phyloP scores from a whole-genome alignment of 2,888 invertebrate genomes.

The Epinotia brunnichana region DNA sequence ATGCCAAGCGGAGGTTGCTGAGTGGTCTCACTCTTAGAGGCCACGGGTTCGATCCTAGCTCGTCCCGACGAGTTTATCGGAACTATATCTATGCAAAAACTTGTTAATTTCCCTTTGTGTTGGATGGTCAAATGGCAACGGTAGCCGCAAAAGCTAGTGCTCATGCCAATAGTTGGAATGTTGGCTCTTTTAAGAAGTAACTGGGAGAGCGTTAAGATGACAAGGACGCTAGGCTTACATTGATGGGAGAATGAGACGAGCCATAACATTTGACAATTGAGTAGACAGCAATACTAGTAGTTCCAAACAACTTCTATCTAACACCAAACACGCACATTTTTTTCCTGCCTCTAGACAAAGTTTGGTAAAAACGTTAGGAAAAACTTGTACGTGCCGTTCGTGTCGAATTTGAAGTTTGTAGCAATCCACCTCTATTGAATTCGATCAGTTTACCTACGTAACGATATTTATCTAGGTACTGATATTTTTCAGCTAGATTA shows the following conservation, averaged over 20 bases:
- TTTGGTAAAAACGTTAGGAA: conserved; percentile 27
- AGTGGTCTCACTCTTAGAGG: background rate
- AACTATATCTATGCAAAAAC: too few species aligned
- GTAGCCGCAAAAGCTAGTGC: too few species aligned
- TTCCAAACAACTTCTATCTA: background rate
- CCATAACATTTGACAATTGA: background rate
- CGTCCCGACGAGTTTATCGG: too few species aligned
- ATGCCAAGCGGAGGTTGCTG: background rate
- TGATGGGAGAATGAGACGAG: background rate
- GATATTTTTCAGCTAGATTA: background rate
- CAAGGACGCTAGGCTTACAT: background rate
- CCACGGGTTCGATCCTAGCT: too few species aligned
- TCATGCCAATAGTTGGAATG: too few species aligned
- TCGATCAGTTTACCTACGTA: background rate
- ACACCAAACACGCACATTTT: background rate
- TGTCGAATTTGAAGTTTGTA: conserved; percentile 16
- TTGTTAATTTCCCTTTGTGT: too few species aligned
- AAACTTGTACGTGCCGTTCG: conserved; percentile 19
- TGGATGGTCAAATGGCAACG: too few species aligned
- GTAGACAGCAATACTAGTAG: background rate
- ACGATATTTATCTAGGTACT: background rate
- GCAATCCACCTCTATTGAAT: background rate
- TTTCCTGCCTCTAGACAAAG: background rate
- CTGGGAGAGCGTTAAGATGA: background rate
- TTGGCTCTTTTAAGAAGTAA: too few species aligned